Evolutionary conservation across 1,140 invertebrate species (phyloP).

Genomic region (Drepana arcuata): DNA sequence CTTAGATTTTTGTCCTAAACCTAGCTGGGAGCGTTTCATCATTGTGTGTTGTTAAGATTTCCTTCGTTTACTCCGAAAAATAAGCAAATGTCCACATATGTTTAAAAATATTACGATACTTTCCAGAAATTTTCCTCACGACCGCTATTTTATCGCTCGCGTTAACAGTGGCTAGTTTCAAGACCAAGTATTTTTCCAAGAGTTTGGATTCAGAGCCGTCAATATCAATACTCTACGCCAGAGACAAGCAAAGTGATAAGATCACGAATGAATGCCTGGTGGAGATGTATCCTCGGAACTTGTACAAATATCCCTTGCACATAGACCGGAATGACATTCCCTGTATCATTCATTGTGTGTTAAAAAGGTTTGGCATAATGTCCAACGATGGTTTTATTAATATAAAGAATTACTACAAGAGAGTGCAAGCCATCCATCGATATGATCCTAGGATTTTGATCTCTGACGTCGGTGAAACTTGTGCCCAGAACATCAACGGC

Average conservation of each 20-base stretch:
- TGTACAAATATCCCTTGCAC: slow-evolving; percentile 49
- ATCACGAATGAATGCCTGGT: slow-evolving; percentile 47
- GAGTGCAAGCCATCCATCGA: slow-evolving; percentile 51
- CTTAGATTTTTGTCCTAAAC: too few relatives aligned
- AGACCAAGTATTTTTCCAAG: slow-evolving; percentile 38
- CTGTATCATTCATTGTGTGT: slow-evolving; percentile 58
- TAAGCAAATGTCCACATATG: too few relatives aligned
- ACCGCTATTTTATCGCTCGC: too few relatives aligned
- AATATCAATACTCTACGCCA: slow-evolving; percentile 50
- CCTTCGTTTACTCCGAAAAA: too few relatives aligned
- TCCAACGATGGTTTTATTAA: slow-evolving; percentile 54
- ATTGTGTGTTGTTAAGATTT: too few relatives aligned
- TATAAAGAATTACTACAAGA: slow-evolving; percentile 51
- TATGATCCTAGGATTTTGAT: slow-evolving; percentile 60
- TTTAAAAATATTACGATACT: too few relatives aligned
- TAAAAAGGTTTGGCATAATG: slow-evolving; percentile 62
- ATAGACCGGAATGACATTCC: slow-evolving; percentile 57
- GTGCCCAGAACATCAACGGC: slow-evolving; percentile 52
- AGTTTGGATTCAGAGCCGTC: slow-evolving; percentile 46
- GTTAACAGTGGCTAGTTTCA: slow-evolving; percentile 22
- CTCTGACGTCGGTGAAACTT: slow-evolving; percentile 58
- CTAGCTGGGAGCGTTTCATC: too few relatives aligned
- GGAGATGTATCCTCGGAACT: slow-evolving; percentile 58
- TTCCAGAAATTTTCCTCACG: too few relatives aligned
- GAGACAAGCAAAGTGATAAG: slow-evolving; percentile 46